Conservation (phyloP, 2,888 invertebrate genomes). For the Dorcus hopei region DNA sequence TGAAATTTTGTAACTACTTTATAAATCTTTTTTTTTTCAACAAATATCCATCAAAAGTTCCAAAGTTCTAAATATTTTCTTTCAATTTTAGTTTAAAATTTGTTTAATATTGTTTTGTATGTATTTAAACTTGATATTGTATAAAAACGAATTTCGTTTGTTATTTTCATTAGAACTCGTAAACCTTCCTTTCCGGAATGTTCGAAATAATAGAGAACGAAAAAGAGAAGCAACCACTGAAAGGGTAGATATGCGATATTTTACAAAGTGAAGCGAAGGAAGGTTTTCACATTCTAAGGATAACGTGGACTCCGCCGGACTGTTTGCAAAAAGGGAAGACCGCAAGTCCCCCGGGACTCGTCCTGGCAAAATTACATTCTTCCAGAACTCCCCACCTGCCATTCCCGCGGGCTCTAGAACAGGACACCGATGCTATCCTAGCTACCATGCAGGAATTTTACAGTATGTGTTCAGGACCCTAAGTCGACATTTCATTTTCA, state of each 20-base stretch:
- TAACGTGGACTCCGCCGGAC: slow-evolving; percentile 41
- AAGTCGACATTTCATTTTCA: slow-evolving; percentile 19
- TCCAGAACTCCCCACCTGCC: slow-evolving; percentile 42
- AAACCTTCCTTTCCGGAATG: too few species aligned
- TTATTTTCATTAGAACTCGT: too few species aligned
- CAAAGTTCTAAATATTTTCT: too few species aligned
- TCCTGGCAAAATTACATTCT: slow-evolving; percentile 50
- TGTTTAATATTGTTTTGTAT: too few species aligned
- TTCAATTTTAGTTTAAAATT: too few species aligned
- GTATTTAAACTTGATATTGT: too few species aligned
- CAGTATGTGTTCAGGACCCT: slow-evolving; percentile 16
- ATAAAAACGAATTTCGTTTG: too few species aligned
- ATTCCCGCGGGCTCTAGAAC: slow-evolving; percentile 23
- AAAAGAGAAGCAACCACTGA: neutral
- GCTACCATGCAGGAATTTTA: slow-evolving; percentile 18
- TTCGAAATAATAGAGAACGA: neutral
- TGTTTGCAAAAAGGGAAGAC: slow-evolving; percentile 46
- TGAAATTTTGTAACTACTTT: too few species aligned
- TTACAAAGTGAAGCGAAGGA: slow-evolving; percentile 1
- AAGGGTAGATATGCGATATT: neutral
- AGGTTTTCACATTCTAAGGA: slow-evolving; percentile 38
- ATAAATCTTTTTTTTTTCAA: too few species aligned
- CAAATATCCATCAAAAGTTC: too few species aligned
- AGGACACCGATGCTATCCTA: slow-evolving; percentile 22
- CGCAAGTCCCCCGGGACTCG: slow-evolving; percentile 46